phyloP scores from a whole-genome alignment of 2,113 vertebrate species.

The Rhegmatorhina hoffmannsi region DNA sequence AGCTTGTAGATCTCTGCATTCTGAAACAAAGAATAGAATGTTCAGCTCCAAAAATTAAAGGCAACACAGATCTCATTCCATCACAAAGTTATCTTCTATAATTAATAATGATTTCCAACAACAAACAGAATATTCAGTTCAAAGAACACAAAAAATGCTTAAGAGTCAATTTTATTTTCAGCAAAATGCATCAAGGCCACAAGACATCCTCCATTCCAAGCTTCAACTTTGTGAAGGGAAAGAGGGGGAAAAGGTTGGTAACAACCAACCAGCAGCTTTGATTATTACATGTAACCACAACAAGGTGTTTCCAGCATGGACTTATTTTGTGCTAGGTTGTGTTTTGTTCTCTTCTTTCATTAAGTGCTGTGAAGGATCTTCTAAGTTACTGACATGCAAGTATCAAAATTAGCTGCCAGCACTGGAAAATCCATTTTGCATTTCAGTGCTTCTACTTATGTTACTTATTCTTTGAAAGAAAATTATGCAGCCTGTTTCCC shows the following conservation, averaged over 20 bases:
- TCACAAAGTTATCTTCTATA: not conserved
- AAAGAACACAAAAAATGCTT: not conserved
- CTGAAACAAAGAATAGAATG: conserved; percentile 72
- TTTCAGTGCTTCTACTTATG: conserved; percentile 27
- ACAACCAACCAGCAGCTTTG: not conserved
- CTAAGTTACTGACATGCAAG: not conserved
- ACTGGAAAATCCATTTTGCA: conserved; percentile 60
- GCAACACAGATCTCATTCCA: not conserved
- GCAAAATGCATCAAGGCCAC: not conserved
- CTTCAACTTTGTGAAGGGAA: not conserved
- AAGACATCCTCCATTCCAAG: not conserved
- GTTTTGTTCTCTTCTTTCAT: not conserved
- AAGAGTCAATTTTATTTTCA: not conserved
- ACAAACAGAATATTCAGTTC: conserved; percentile 19
- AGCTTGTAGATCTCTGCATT: conserved; percentile 88
- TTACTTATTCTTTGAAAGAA: conserved; percentile 47
- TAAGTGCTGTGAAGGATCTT: conserved; percentile 21
- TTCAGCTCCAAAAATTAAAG: conserved; percentile 21
- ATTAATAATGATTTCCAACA: not conserved
- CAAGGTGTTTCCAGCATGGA: not conserved
- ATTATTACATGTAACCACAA: not conserved
- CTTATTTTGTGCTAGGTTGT: not conserved
- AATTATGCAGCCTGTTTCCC: conserved; percentile 46
- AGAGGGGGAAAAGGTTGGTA: not conserved
- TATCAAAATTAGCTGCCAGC: conserved; percentile 39